These are phyloP conservation scores for Phortica okadai DNA, from an alignment of 2,888 invertebrate genomes.

Conservation along the genomic window DNA sequence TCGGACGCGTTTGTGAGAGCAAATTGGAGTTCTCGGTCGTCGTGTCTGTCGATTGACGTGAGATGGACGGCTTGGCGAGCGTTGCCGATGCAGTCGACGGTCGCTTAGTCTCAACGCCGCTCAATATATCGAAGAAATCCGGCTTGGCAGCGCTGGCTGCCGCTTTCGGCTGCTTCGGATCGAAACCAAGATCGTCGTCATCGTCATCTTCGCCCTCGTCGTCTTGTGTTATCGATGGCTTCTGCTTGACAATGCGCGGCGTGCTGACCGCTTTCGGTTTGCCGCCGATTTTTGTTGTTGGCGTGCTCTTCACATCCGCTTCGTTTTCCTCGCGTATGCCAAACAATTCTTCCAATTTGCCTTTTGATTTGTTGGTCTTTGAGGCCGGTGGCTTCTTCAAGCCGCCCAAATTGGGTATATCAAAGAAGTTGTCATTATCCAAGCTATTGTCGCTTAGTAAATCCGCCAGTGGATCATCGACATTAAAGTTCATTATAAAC, in stretches of 20 bases:
- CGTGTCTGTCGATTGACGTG: constrained; percentile 75
- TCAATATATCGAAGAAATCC: constrained; percentile 60
- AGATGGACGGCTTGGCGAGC: constrained; percentile 62
- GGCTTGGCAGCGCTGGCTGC: constrained; percentile 44
- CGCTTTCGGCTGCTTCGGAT: constrained; percentile 75
- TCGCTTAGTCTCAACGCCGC: constrained; percentile 61
- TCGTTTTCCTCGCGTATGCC: constrained; percentile 72
- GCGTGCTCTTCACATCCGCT: constrained; percentile 43
- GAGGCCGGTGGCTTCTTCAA: constrained; percentile 48
- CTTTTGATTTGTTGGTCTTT: constrained; percentile 50
- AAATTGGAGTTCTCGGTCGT: constrained; percentile 72
- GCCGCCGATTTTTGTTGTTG: constrained; percentile 3
- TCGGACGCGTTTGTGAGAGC: constrained; percentile 61
- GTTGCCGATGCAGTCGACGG: constrained; percentile 55
- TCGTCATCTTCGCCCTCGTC: constrained; percentile 60
- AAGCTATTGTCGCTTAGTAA: constrained; percentile 82
- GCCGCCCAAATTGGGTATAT: constrained; percentile 62
- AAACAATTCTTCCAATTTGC: constrained; percentile 74
- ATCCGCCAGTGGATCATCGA: constrained; percentile 82
- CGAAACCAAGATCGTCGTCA: constrained; percentile 75
- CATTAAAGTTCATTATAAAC: constrained; percentile 78
- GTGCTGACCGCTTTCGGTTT: constrained; percentile 53
- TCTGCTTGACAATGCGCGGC: constrained; percentile 60
- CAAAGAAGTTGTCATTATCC: constrained; percentile 85
- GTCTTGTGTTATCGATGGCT: constrained; percentile 56